These are phyloP conservation scores for Psittacula echo DNA, from an alignment of 2,797 vertebrate species.

Conservation along the genomic window DNA sequence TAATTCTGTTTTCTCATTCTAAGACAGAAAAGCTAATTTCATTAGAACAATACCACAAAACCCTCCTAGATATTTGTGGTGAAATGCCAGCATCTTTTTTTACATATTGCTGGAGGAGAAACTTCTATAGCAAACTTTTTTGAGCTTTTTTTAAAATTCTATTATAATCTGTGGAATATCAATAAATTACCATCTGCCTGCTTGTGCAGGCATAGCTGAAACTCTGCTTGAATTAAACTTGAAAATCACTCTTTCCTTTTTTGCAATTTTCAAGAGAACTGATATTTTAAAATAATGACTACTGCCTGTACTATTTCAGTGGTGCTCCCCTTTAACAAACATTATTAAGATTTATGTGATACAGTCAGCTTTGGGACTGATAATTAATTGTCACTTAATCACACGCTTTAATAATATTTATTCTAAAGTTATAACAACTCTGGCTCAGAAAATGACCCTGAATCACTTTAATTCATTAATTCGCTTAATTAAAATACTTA, in stretches of 20 bases:
- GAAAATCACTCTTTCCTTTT: slow-evolving; percentile 26
- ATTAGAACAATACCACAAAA: background rate
- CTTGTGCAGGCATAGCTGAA: slow-evolving; percentile 14
- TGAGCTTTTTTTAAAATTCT: slow-evolving; percentile 22
- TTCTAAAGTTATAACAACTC: slow-evolving; percentile 67
- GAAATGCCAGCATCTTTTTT: background rate
- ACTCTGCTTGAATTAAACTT: slow-evolving; percentile 7
- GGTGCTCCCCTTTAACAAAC: slow-evolving; percentile 38
- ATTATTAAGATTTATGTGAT: slow-evolving; percentile 56
- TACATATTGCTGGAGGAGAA: slow-evolving; percentile 22
- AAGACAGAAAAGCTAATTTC: background rate
- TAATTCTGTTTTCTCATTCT: background rate
- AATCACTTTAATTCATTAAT: slow-evolving; percentile 73
- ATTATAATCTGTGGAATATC: slow-evolving; percentile 36
- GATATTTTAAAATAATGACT: slow-evolving; percentile 1
- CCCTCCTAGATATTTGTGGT: background rate
- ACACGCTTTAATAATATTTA: slow-evolving; percentile 69
- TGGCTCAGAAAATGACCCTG: slow-evolving; percentile 67
- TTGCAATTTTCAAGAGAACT: background rate
- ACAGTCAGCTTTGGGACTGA: slow-evolving; percentile 36
- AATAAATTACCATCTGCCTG: slow-evolving; percentile 44
- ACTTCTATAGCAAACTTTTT: background rate
- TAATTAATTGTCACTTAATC: slow-evolving; percentile 71
- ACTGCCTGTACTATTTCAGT: background rate
- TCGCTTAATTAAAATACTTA: slow-evolving; percentile 72